These are phyloP conservation scores for Digitonthophagus gazella DNA, from an alignment of 2,888 invertebrate genomes.

Conservation along the genomic window DNA sequence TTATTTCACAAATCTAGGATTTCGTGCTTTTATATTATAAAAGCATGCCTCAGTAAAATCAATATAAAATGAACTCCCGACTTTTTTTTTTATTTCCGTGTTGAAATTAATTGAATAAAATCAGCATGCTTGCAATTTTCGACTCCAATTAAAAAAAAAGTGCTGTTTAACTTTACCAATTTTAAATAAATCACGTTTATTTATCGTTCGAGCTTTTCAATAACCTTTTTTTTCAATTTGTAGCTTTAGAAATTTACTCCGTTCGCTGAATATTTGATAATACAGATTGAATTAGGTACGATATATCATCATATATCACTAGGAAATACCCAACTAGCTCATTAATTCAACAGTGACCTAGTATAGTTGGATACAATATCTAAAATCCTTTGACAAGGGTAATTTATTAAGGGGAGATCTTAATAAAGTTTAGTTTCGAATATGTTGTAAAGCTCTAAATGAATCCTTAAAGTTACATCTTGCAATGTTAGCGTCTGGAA, in stretches of 20 bases:
- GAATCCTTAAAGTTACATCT: background rate
- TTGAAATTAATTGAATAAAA: background rate
- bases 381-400: background rate
- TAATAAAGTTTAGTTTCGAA: background rate
- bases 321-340: background rate
- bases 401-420: background rate
- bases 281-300: background rate
- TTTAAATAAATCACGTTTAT: too few relatives aligned
- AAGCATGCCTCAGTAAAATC: too few relatives aligned
- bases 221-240: too few relatives aligned
- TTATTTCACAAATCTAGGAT: background rate
- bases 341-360: background rate
- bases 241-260: too few relatives aligned
- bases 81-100: background rate
- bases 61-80: background rate
- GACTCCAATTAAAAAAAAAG: background rate
- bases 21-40: too few relatives aligned
- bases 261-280: too few relatives aligned
- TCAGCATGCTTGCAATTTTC: background rate
- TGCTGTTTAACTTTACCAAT: background rate
- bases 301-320: background rate
- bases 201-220: too few relatives aligned
- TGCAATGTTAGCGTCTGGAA: background rate
- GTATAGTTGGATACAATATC: background rate
- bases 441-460: background rate